Evolutionary conservation across 1,140 invertebrate species (phyloP).

Genomic region (Bradysia coprophila): DNA sequence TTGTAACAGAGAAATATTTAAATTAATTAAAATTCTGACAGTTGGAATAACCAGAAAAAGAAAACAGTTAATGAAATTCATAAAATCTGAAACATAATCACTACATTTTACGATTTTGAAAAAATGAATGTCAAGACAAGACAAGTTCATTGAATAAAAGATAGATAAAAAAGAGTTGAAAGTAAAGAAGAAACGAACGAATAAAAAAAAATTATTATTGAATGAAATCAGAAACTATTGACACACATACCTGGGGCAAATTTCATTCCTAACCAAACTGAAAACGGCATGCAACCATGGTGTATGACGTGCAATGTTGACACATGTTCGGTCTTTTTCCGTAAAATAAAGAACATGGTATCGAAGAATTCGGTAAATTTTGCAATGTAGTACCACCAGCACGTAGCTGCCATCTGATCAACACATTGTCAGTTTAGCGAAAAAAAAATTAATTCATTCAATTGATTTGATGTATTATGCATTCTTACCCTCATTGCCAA

Average conservation of each 20-base stretch:
- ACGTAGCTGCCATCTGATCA: constrained; percentile 68
- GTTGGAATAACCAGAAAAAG: too few relatives aligned
- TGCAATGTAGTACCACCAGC: constrained; percentile 97
- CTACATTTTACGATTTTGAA: too few relatives aligned
- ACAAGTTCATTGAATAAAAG: too few relatives aligned
- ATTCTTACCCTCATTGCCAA: constrained; percentile 65
- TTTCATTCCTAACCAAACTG: constrained; percentile 88
- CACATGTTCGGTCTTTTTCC: constrained; percentile 85
- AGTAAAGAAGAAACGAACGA: too few relatives aligned
- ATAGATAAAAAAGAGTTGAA: too few relatives aligned
- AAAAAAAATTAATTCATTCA: constrained; percentile 1
- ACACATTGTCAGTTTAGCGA: not conserved
- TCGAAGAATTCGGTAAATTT: constrained; percentile 96
- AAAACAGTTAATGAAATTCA: too few relatives aligned
- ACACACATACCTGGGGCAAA: constrained; percentile 88
- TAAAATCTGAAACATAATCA: too few relatives aligned
- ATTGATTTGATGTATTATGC: not conserved
- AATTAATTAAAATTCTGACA: too few relatives aligned
- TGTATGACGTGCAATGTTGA: constrained; percentile 89
- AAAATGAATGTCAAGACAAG: too few relatives aligned
- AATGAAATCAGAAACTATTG: too few relatives aligned
- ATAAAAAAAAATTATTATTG: too few relatives aligned
- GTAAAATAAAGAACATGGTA: constrained; percentile 80
- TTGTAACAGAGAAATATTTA: too few relatives aligned
- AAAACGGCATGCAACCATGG: constrained; percentile 85